These are phyloP conservation scores for Anneissia japonica DNA, from an alignment of 35 echinoderm and acorn worm species.

Conservation along the genomic window DNA sequence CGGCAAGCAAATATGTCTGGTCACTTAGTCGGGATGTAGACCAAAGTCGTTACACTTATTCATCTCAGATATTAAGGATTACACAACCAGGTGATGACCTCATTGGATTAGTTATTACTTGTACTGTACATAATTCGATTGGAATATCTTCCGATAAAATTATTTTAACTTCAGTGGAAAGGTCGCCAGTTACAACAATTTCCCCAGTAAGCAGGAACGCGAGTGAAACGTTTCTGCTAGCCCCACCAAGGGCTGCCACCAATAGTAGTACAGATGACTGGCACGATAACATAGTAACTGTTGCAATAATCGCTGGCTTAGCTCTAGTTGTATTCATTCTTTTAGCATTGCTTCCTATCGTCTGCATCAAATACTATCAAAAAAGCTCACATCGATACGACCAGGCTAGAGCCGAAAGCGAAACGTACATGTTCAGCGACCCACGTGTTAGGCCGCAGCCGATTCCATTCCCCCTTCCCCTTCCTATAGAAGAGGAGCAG, in stretches of 20 bases:
- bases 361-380: background rate
- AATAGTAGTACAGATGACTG: background rate
- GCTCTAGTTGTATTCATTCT: background rate
- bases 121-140: background rate
- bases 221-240: background rate
- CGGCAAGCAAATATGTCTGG: background rate
- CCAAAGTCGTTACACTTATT: background rate
- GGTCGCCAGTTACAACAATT: background rate
- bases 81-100: background rate
- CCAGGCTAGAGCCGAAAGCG: background rate
- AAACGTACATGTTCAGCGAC: background rate
- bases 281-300: background rate
- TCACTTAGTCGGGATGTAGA: background rate
- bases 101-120: background rate
- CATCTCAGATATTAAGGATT: background rate
- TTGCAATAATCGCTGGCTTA: background rate
- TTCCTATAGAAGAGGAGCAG: background rate
- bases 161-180: background rate
- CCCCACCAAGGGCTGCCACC: background rate
- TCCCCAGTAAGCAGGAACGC: background rate
- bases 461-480: background rate
- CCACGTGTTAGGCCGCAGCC: background rate
- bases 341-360: background rate
- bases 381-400: background rate
- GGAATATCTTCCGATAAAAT: background rate